phyloP scores from a whole-genome alignment of 2,113 vertebrate genomes.

The Nothocercus julius region DNA sequence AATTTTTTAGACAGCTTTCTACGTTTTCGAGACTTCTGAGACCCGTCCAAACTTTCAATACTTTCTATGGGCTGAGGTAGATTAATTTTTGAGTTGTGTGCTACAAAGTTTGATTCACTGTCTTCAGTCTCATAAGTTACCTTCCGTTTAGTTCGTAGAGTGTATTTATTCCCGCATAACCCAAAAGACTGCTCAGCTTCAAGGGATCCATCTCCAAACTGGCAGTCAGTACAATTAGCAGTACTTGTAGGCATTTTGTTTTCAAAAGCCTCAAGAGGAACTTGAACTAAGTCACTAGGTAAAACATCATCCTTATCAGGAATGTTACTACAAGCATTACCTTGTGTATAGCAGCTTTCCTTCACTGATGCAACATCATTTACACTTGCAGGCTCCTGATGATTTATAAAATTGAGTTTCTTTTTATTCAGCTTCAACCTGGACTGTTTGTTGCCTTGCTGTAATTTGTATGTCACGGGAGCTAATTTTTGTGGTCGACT shows the following conservation, averaged over 20 bases:
- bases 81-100: constrained; percentile 81
- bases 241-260: constrained; percentile 75
- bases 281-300: constrained; percentile 74
- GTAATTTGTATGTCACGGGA: constrained; percentile 80
- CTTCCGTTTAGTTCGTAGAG: constrained; percentile 92
- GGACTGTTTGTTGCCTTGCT: constrained; percentile 83
- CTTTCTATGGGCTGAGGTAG: constrained; percentile 75
- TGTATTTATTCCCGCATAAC: constrained; percentile 93
- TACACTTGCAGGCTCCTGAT: constrained; percentile 67
- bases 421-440: constrained; percentile 88
- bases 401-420: constrained; percentile 73
- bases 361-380: constrained; percentile 70
- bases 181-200: constrained; percentile 82
- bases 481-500: constrained; percentile 87
- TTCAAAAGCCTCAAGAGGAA: constrained; percentile 76
- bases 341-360: constrained; percentile 76
- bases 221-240: constrained; percentile 73
- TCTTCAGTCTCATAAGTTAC: constrained; percentile 88
- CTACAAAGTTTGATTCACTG: constrained; percentile 80
- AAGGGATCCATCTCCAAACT: constrained; percentile 77
- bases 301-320: constrained; percentile 74
- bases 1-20: constrained; percentile 90
- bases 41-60: constrained; percentile 78
- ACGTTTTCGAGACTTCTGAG: constrained; percentile 87
- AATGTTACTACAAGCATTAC: constrained; percentile 72